Evolutionary conservation across 2,113 vertebrate genomes (phyloP).

Genomic region (Passer domesticus): DNA sequence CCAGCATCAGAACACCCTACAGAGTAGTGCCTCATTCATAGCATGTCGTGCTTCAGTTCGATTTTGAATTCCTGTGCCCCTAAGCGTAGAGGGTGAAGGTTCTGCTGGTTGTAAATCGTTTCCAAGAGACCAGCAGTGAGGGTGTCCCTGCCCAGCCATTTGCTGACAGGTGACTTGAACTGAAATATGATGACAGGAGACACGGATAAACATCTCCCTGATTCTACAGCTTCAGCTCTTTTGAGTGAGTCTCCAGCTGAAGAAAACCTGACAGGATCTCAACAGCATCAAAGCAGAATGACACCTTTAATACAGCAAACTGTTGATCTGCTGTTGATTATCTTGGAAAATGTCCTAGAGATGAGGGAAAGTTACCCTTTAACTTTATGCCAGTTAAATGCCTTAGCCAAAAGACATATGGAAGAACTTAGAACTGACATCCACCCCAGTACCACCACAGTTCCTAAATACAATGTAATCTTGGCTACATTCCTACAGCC

Average conservation of each 20-base stretch:
- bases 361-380: neutral
- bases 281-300: neutral
- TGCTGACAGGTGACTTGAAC: neutral
- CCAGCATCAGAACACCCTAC: neutral
- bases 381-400: neutral
- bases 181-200: neutral
- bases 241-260: neutral
- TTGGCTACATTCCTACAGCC: neutral
- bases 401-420: neutral
- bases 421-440: neutral
- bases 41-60: neutral
- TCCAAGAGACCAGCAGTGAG: neutral
- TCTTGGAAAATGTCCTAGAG: neutral
- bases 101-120: neutral
- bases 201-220: neutral
- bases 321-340: neutral
- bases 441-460: neutral
- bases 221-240: neutral
- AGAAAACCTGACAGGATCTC: neutral
- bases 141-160: neutral
- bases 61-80: neutral
- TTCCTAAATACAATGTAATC: neutral
- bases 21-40: neutral
- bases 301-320: neutral
- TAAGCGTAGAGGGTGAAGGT: neutral